Conservation (phyloP, 2,797 vertebrate species). For the Pempheris klunzingeri region DNA sequence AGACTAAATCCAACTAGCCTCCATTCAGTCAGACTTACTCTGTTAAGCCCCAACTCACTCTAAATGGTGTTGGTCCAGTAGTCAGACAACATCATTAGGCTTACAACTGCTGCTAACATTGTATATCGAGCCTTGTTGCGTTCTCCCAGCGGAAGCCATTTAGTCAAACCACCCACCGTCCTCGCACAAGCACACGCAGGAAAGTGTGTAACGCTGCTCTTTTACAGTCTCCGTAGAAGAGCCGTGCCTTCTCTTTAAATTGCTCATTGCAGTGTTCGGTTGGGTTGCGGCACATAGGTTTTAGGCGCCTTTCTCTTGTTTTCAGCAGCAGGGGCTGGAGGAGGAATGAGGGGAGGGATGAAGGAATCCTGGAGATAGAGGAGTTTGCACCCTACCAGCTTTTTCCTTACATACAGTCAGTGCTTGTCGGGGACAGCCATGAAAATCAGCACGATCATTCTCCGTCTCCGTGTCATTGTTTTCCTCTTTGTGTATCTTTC, state of each 20-base stretch:
- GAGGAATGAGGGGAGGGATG: constrained; percentile 16
- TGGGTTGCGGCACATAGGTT: constrained; percentile 37
- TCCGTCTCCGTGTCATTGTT: constrained; percentile 11
- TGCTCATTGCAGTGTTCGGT: constrained; percentile 49
- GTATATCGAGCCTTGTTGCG: constrained; percentile 24
- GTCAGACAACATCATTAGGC: constrained; percentile 13
- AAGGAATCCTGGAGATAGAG: constrained; percentile 47
- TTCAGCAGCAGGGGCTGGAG: constrained; percentile 32
- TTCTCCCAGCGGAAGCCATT: constrained; percentile 34
- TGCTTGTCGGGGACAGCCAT: constrained; percentile 39
- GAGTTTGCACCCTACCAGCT: constrained; percentile 35
- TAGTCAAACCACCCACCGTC: constrained; percentile 30
- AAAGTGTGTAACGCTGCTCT: constrained; percentile 25
- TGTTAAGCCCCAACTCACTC: neutral
- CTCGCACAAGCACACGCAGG: neutral
- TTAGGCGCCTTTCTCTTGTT: constrained; percentile 34
- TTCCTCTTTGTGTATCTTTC: constrained; percentile 23
- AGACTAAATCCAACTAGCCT: neutral
- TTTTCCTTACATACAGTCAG: constrained; percentile 46
- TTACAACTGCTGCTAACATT: constrained; percentile 17
- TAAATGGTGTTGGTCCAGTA: neutral
- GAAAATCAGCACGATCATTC: constrained; percentile 31
- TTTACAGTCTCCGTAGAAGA: constrained; percentile 39
- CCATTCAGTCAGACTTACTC: neutral
- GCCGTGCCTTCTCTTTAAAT: constrained; percentile 48